Evolutionary conservation across 2,888 invertebrate genomes (phyloP).

Genomic region (Coleophora deauratella): DNA sequence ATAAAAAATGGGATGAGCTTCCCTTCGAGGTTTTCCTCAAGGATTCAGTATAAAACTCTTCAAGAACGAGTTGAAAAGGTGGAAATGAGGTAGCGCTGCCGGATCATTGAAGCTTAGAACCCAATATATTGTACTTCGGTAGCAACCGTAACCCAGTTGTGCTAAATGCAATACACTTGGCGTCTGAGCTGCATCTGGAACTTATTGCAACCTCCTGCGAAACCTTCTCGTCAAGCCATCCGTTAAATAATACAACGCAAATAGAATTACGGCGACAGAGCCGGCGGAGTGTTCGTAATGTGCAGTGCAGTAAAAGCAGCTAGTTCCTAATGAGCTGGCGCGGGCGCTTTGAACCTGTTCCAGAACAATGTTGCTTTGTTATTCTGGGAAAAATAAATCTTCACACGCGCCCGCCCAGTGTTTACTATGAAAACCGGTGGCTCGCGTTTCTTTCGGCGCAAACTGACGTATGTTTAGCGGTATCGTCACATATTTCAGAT

Average conservation of each 20-base stretch:
- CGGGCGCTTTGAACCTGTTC: constrained; percentile 56
- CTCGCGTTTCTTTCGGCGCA: constrained; percentile 36
- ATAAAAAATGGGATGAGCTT: no score
- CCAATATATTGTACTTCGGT: no score
- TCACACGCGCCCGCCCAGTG: constrained; percentile 42
- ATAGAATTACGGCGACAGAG: constrained; percentile 6
- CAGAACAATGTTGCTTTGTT: constrained; percentile 58
- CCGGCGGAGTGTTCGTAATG: constrained; percentile 27
- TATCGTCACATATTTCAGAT: constrained; percentile 20
- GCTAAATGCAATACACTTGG: neutral
- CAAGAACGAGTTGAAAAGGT: no score
- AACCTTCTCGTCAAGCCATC: neutral
- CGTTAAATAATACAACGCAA: neutral
- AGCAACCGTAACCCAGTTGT: no score
- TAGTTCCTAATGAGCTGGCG: constrained; percentile 47
- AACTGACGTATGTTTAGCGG: constrained; percentile 28
- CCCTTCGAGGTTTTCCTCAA: no score
- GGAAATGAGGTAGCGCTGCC: no score
- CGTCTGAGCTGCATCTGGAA: neutral
- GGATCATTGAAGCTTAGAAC: no score
- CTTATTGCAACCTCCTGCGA: no score
- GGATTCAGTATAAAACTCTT: no score
- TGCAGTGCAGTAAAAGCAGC: constrained; percentile 30
- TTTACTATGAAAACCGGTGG: constrained; percentile 52
- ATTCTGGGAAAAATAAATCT: constrained; percentile 56